Base-by-base conservation (phyloP, 2,113 vertebrate genomes). In the Xerus inauris region DNA sequence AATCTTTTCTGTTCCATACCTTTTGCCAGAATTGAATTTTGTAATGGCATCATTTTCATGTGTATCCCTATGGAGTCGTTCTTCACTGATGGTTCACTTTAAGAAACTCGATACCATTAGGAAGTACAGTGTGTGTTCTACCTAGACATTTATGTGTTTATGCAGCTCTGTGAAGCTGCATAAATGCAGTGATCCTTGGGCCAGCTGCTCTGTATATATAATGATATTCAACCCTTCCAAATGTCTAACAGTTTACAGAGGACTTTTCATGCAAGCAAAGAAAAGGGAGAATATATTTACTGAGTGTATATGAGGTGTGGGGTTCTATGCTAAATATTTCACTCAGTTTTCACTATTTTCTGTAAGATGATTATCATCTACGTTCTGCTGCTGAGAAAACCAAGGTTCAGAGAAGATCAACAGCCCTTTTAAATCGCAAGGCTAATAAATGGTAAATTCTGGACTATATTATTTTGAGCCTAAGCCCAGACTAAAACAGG, bases 1-100 rank as follows among this genome's bases (percentile, higher is more conserved):
- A 71, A 90, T 89, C 85, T 93, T 90, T 65, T 62, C 42, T 62
- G n/a, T 73, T 83, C 47, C 54, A 82, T 51, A 67, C 10, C 57
- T 79, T 81, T 73, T 75, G 47, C 85, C 62, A 32, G 64, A 86
- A 86, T 86, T 95, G 87, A 76, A 38, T 79, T 92, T 91, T 62
- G 28, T 71, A 87, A 94, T 71, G 5, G 2, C 11, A 38, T 32
- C 1, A 0, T 89, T 92, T 5, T 85, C 32, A 13, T 8, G 32
- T 42, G 12, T 26, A 73, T 81, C 45, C 72, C 65, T 35, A 22
- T 24, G 32, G 76, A 80, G 30, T 38, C 26, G 1, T 35, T 84
- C 88, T 84, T 91, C 49, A 71, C 49, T 76, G 57, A 3, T 47
- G 42, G 47, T 51, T 89, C 80, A 94, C 65, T 89, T 79, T 35